A percentile compares a stretch with the other conserved stretches of the same genome.
Conservation (phyloP, 2,888 invertebrate species). For the Leucoptera coffeella region DNA sequence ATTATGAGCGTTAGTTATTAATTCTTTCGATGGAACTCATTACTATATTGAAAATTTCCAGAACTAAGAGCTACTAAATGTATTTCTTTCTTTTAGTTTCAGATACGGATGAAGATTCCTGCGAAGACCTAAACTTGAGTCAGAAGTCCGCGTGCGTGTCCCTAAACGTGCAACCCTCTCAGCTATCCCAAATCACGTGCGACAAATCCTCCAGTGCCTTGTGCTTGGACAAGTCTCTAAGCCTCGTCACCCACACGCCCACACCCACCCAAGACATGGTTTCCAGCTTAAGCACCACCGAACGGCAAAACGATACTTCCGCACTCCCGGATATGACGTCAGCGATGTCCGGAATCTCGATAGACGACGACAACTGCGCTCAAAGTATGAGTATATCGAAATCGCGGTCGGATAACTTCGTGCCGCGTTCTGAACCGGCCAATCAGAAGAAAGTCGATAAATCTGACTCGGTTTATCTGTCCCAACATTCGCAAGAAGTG, state of each 20-base stretch:
- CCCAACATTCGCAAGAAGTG: conserved; percentile 40
- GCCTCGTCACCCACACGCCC: conserved; percentile 33
- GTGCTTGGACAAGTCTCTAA: conserved; percentile 42
- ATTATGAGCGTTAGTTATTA: too few relatives aligned
- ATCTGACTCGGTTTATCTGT: conserved; percentile 42
- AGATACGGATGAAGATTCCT: conserved; percentile 46
- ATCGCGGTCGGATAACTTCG: conserved; percentile 42
- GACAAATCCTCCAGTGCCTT: conserved; percentile 44
- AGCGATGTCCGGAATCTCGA: conserved; percentile 45
- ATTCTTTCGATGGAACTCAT: too few relatives aligned
- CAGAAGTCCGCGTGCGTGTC: conserved; percentile 44
- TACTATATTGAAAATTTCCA: too few relatives aligned
- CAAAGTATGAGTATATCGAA: conserved; percentile 37
- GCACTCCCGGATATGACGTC: conserved; percentile 39
- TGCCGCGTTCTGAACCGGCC: conserved; percentile 36
- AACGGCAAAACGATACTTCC: conserved; percentile 38
- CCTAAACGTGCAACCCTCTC: conserved; percentile 33
- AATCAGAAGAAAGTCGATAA: conserved; percentile 26
- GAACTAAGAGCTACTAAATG: too few relatives aligned
- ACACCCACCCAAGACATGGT: conserved; percentile 50
- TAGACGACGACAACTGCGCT: conserved; percentile 41
- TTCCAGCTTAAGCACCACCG: conserved; percentile 43
- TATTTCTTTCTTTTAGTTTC: conserved; percentile 18
- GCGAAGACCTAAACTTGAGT: conserved; percentile 40
- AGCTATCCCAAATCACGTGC: conserved; percentile 25